Evolutionary conservation across 2,888 invertebrate species (phyloP), one percentile per base, ranked within the genome.

Genomic region (Eristalinus sepulchralis): DNA sequence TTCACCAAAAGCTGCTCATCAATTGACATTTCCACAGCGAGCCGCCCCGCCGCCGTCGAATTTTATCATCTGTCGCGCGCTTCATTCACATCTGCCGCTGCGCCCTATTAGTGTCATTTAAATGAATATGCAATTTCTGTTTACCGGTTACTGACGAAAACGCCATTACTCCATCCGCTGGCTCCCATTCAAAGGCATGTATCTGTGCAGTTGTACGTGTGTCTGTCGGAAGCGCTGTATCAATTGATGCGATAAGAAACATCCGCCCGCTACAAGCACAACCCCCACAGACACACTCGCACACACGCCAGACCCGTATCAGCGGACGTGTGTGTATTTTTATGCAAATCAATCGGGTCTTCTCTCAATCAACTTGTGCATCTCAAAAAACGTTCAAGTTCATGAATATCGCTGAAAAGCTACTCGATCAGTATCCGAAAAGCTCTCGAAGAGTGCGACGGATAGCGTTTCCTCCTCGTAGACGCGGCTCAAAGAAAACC

Each of bases 351-450:
- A 17, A 34, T 33, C 67, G 17, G 67, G 60, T 62, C 75, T 59
- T 57, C 39, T 57, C 39, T 76, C 59, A n/a, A 60, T 53, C 47
- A 67, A 60, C 39, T 47, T 47, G 36, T 33, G 67, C 34, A 67
- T 76, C 47, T 62, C 27, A 68, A 33, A 68, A 53, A 68, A 13
- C 8, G 33, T 63, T 73, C 27, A 59, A 36, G 24, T 57, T 31
- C 22, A 33, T 34, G 34, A n/a, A 53, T 68, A 11, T 2, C 63
- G 36, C 13, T 77, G 20, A 63, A 62, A 68, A 77, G 76, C 62
- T 53, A 1, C 20, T 34, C 83, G 75, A 75, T 79, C 70, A 79
- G 79, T 75, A 55, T 55, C 70, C 39, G 75, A 55, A 75, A 36
- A 66, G 64, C 75, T 84, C 66, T 59, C 24, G 31, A 47, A 64